Evolutionary conservation across 2,888 invertebrate species (phyloP), one percentile per base, ranked within the genome.

Genomic region (Tenthredo distinguenda): DNA sequence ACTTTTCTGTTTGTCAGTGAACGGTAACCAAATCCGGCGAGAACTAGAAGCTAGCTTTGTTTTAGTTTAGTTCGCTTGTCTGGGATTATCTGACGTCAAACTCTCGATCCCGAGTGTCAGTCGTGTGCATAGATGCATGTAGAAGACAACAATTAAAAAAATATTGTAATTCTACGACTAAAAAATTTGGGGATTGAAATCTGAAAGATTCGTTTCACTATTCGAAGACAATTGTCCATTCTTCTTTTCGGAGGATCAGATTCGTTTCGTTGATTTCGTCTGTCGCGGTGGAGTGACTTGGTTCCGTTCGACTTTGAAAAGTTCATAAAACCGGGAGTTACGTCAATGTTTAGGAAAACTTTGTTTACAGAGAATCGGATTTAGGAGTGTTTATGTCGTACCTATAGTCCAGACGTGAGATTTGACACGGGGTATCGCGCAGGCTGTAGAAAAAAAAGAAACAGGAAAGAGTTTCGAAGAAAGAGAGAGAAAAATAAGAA

Each of bases 361-460:
- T 83, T 83, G 47, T 83, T 83, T 68, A 68, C 68, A 71, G 12
- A 31, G 47, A 83, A 68, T 47, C 68, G 43, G 18, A 47, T 47
- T 83, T 83, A 83, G 65, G 83, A 83, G 68, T 83, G 83, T 83
- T 83, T 68, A 68, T 34, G 31, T 47, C 83, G 68, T 62, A n/a
- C 21, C 40, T 26, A 15, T 47, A 62, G 62, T 81, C 62, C 37
- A 62, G 21, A 62, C 15, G 21, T 58, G 40, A 81, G 58, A 81
- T 81, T 81, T 81, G 81, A 81, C 81, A 81, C 81, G 79, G 15
- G 34, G 50, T 55, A 47, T 15, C 21, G 50, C 2, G 26, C 12
- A 12, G 76, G 15, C 43, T 47, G 26, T 31, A 3, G 15, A 15
- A 31, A 15, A 5, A 50, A n/a, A 26, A 74, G 43, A 21, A 43